phyloP scores from a whole-genome alignment of 1,140 invertebrate genomes.

The Calliopsis andreniformis region DNA sequence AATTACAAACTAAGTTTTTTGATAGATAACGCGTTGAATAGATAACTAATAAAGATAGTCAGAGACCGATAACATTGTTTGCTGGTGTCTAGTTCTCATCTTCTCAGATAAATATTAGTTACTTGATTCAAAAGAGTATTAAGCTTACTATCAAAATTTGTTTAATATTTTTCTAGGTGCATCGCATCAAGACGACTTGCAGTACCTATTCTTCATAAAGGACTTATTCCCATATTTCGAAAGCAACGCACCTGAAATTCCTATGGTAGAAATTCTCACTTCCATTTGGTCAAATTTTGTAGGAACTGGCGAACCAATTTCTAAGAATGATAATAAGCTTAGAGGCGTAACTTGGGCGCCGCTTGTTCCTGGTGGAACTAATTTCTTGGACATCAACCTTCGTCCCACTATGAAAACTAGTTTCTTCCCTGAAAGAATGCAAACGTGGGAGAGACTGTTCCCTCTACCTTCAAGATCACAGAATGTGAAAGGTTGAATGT shows the following conservation, averaged over 20 bases:
- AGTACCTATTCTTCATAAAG: conserved; percentile 83
- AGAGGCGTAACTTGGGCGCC: conserved; percentile 80
- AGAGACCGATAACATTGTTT: too few species aligned
- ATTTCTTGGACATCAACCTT: conserved; percentile 82
- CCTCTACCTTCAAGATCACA: conserved; percentile 60
- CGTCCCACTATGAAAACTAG: conserved; percentile 77
- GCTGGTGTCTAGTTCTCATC: too few species aligned
- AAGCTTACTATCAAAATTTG: too few species aligned
- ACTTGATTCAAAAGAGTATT: too few species aligned
- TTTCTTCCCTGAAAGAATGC: conserved; percentile 82
- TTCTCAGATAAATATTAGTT: background rate
- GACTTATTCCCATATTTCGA: conserved; percentile 67
- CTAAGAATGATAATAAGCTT: conserved; percentile 24
- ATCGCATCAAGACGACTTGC: conserved; percentile 84
- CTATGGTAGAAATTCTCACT: conserved; percentile 70
- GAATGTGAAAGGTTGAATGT: background rate
- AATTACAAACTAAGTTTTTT: too few species aligned
- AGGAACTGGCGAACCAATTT: conserved; percentile 74
- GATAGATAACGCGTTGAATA: too few species aligned
- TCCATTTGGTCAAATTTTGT: conserved; percentile 74
- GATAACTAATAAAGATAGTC: too few species aligned
- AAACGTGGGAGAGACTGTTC: conserved; percentile 83
- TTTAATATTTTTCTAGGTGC: conserved; percentile 77
- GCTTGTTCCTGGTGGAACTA: conserved; percentile 77
- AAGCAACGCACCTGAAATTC: conserved; percentile 64